Evolutionary conservation across 2,113 vertebrate species (phyloP).

Genomic region (Conger conger): DNA sequence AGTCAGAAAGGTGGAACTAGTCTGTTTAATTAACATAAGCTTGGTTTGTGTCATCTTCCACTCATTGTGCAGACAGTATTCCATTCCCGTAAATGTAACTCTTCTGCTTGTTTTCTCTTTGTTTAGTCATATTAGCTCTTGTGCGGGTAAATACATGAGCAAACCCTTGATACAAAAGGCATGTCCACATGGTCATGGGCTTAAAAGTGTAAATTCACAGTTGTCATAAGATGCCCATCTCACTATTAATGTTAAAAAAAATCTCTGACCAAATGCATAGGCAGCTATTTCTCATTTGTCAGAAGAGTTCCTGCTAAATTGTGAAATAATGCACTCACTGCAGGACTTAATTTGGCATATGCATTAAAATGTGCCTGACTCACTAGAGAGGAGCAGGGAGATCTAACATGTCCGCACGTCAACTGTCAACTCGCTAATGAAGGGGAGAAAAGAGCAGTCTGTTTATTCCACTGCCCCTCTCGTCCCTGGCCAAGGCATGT

Average conservation of each 20-base stretch:
- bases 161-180: not conserved
- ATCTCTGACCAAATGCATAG: not conserved
- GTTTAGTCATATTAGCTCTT: not conserved
- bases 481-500: too few relatives aligned
- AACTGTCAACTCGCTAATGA: not conserved
- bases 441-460: not conserved
- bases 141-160: not conserved
- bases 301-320: constrained; percentile 6
- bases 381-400: constrained; percentile 6
- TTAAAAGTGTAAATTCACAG: not conserved
- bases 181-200: not conserved
- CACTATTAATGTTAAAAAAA: not conserved
- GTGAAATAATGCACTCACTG: constrained; percentile 14
- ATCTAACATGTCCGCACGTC: not conserved
- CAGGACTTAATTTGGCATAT: not conserved
- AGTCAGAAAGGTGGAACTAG: not conserved
- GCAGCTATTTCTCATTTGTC: not conserved
- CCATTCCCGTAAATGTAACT: not conserved
- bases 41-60: not conserved
- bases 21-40: not conserved
- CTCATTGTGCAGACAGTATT: not conserved
- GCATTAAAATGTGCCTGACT: constrained; percentile 21
- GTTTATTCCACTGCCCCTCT: not conserved
- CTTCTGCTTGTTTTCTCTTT: not conserved
- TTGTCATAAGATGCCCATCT: not conserved